phyloP scores from a whole-genome alignment of 1,140 invertebrate species.

The Trachymyrmex cornetzi region DNA sequence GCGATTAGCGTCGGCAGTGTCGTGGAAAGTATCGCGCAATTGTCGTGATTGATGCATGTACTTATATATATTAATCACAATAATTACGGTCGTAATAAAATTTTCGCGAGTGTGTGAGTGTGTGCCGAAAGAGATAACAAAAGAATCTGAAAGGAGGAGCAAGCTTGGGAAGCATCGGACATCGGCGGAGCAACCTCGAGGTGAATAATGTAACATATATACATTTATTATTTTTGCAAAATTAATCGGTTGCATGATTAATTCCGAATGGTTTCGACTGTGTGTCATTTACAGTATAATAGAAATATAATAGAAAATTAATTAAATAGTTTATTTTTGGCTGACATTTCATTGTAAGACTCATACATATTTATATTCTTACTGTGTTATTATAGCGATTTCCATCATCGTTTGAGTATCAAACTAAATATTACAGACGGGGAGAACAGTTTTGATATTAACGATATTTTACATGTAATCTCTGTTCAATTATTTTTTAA shows the following conservation, averaged over 20 bases:
- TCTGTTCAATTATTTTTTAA: too few species aligned
- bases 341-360: too few species aligned
- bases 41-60: not conserved
- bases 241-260: not conserved
- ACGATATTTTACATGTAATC: too few species aligned
- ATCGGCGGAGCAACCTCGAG: not conserved
- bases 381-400: too few species aligned
- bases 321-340: too few species aligned
- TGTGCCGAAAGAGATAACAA: not conserved
- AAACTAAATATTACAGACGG: too few species aligned
- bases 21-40: not conserved
- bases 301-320: not conserved
- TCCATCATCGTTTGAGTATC: too few species aligned
- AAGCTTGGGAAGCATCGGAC: not conserved
- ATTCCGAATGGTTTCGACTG: too few species aligned
- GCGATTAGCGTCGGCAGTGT: not conserved
- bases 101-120: not conserved
- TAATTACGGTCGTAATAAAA: not conserved
- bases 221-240: not conserved
- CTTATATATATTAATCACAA: too few species aligned
- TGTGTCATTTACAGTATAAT: too few species aligned
- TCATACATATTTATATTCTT: too few species aligned
- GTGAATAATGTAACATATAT: not conserved
- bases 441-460: too few species aligned
- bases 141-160: not conserved